Evolutionary conservation across 2,797 vertebrate species (phyloP), one percentile per base, ranked within the genome.

Genomic region (Chaetophractus vellerosus): DNA sequence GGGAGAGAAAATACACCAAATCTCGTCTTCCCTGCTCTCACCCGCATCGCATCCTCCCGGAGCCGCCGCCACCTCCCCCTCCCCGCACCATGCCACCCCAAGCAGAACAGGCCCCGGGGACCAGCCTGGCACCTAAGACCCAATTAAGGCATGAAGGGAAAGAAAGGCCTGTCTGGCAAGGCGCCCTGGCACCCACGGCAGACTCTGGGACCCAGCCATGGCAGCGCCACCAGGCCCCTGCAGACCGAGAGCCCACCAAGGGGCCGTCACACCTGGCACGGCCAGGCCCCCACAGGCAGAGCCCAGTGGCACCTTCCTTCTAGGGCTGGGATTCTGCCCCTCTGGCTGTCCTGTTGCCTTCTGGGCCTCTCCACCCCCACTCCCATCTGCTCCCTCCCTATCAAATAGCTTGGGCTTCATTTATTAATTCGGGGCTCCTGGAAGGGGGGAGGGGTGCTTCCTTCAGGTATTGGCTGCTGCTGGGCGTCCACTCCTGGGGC

Each of bases 71-170:
- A 14, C 72, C 93, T 57, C 71, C 90, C 41, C 72, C 90, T 84
- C 15, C 41, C 78, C 9, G 38, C 75, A 2, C 91, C 74, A 31
- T 14, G 66, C 80, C 91, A 94, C 95, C 93, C 94, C 79, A 92
- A 96, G 90, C 78, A 76, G 90, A 96, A 92, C 90, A 93, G 95
- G 88, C 95, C 96, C 96, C 8, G 0, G 92, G 90, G 96, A 92
- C 80, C 92, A 95, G 88, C 96, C 94, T 96, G 97, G 97, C 95
- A 97, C 97, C 97, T 95, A 95, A 97, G 94, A 95, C 93, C 94
- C 95, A 97, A 97, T 97, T 96, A 97, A 96, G 71, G 92, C 90
- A 95, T 85, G 72, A 79, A 93, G 96, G 63, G 68, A 95, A 93
- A 96, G 94, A 94, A 94, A 97, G 92, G 92, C 71, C 96, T 95